A percentile compares a stretch with the other conserved stretches of the same genome.
These are phyloP conservation scores for Brachyrhaphis roseni DNA, from an alignment of 2,797 vertebrate genomes.

Conservation along the genomic window DNA sequence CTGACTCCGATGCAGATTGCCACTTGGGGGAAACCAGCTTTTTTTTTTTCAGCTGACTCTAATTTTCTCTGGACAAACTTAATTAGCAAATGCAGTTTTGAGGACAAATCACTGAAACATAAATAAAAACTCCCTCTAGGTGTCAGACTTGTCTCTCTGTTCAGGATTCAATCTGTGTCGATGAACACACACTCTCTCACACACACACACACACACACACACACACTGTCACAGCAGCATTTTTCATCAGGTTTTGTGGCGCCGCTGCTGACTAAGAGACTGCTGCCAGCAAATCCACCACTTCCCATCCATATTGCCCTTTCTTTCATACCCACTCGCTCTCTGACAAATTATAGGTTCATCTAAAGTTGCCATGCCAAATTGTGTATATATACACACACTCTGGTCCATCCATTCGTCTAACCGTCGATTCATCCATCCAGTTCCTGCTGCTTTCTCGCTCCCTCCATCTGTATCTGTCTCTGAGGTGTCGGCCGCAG, in stretches of 20 bases:
- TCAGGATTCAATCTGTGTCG: background rate
- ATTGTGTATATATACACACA: constrained; percentile 55
- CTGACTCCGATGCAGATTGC: too few species aligned
- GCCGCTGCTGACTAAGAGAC: constrained; percentile 71
- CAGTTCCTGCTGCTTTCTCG: constrained; percentile 25
- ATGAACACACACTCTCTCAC: background rate
- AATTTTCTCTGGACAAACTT: background rate
- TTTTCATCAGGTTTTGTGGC: constrained; percentile 68
- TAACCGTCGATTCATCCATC: constrained; percentile 34
- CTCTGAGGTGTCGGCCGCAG: constrained; percentile 50
- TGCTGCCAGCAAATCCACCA: constrained; percentile 65
- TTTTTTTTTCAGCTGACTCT: background rate
- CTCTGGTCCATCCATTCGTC: constrained; percentile 39
- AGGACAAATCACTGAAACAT: background rate
- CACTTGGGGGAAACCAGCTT: too few species aligned
- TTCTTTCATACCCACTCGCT: constrained; percentile 57
- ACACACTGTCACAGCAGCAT: constrained; percentile 48
- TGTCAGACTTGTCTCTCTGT: constrained; percentile 64
- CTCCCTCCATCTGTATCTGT: constrained; percentile 44
- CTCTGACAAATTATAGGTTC: constrained; percentile 70
- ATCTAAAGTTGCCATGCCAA: constrained; percentile 61
- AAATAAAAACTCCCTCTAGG: constrained; percentile 44
- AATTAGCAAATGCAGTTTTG: background rate
- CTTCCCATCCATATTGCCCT: constrained; percentile 60
- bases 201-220: constrained; percentile 11